phyloP scores from a whole-genome alignment of 2,113 vertebrate genomes.

The Tenebrosternarchus preto region DNA sequence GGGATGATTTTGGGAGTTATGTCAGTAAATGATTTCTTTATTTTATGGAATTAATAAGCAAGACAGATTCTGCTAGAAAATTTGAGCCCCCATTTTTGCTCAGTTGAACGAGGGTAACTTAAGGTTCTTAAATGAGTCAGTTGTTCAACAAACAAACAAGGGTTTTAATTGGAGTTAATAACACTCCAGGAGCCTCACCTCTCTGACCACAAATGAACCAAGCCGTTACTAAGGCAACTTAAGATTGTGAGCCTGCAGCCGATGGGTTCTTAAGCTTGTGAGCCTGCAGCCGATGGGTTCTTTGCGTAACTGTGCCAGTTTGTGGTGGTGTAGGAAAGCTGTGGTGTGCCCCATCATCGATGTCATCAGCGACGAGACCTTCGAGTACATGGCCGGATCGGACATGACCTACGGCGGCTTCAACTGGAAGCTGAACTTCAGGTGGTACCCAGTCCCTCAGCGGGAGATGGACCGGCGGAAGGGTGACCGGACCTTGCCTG shows the following conservation, averaged over 20 bases:
- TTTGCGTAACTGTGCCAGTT: slow-evolving; percentile 1
- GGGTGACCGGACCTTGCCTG: slow-evolving; percentile 92
- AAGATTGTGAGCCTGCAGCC: not conserved
- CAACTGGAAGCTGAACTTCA: slow-evolving; percentile 98
- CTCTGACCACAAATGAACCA: not conserved
- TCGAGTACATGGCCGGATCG: slow-evolving; percentile 98
- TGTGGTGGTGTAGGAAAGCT: slow-evolving; percentile 77
- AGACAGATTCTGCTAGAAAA: not conserved
- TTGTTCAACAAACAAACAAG: not conserved
- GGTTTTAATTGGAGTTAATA: not conserved
- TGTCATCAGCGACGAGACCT: slow-evolving; percentile 98
- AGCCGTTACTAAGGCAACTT: not conserved
- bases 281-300: not conserved
- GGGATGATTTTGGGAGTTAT: too few species aligned
- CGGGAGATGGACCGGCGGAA: slow-evolving; percentile 97
- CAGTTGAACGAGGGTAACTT: not conserved
- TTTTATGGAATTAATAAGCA: not conserved
- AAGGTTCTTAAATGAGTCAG: not conserved
- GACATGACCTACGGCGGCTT: slow-evolving; percentile 98
- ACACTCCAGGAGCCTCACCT: not conserved
- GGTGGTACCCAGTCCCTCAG: slow-evolving; percentile 98
- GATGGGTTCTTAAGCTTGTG: not conserved
- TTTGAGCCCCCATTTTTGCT: not conserved
- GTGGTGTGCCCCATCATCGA: slow-evolving; percentile 98
- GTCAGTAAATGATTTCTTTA: not conserved